Base-by-base conservation (phyloP, 1,140 invertebrate genomes). In the Mesaphorura yosii region DNA sequence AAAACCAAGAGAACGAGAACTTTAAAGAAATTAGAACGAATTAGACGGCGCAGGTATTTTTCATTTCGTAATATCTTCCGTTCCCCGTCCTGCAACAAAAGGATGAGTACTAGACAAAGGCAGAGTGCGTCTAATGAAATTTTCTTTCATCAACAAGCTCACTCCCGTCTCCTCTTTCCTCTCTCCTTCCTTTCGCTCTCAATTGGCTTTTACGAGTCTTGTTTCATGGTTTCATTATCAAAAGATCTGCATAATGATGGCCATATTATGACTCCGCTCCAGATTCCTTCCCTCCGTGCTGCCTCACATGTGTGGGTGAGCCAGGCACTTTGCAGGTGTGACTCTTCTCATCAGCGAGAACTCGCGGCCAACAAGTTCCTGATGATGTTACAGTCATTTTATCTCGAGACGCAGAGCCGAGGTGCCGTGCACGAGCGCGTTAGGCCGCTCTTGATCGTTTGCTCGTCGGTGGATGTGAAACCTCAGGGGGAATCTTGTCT, bases 11-110 rank as follows among this genome's bases (percentile, higher is more conserved):
- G 50, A 10, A 15, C 23, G 44, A 42, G 40, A 59, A 62, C 42
- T 55, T 62, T 57, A 53, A 57, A 62, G 60, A 59, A 62, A 62
- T 62, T 62, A 62, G 60, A 59, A 57, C 54, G 59, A 62, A 62
- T 62, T 62, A 62, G 25, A 42, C 57, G 55, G 41, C 59, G 57
- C 60, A 62, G 60, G 60, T 62, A 62, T 62, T 58, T 58, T 47
- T 53, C 55, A 48, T 51, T 49, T 39, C 49, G 51, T 48, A 44
- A 20, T 55, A 23, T 41, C 41, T 44, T 54, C 40, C n/a, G n/a
- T n/a, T n/a, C n/a, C n/a, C n/a, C n/a, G n/a, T n/a, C n/a, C n/a
- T n/a, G n/a, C n/a, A n/a, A n/a, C n/a, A n/a, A n/a, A n/a, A n/a
- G n/a, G n/a, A n/a, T n/a, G n/a, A n/a, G n/a, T n/a, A n/a, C 14